Base-by-base conservation (phyloP, 2,797 vertebrate species). In the Luscinia luscinia region DNA sequence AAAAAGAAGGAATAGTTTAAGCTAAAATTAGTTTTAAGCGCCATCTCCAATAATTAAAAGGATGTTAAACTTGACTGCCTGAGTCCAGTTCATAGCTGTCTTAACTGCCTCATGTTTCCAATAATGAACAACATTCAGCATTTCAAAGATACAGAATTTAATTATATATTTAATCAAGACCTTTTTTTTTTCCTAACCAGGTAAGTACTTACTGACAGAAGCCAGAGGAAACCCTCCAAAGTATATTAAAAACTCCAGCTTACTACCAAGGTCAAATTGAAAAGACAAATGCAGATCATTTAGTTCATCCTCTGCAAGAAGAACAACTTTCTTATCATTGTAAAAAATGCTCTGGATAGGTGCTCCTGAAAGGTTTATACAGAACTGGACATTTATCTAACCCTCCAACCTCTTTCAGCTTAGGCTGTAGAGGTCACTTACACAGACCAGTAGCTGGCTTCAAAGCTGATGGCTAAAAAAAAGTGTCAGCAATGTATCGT, bases 401-500 rank as follows among this genome's bases (percentile, higher is more conserved):
- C 92, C 91, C 88, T 68, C 81, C 93, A 95, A 96, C 90, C 92
- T 93, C 61, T 86, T 83, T 86, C 28, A 18, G 46, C 27, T 63
- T 41, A 88, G 84, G 91, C 90, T 87, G 38, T 46, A 63, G 64
- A 92, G 93, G 95, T 97, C 93, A 94, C 82, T 94, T 89, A 62
- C 86, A 97, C 86, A 97, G 95, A 90, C 68, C 86, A 86, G 93
- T 96, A 94, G 79, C 86, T 97, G 75, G 84, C 96, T 97, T 97
- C 97, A 97, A 97, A 98, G 96, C 94, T 54, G 48, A 90, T 34
- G 24, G 66, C 46, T 84, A 62, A 57, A 88, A 94, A 48, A 48
- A 88, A 30, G 76, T 46, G 78, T 91, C 80, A 92, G 92, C 89
- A 87, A 91, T 34, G 72, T 57, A 86, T 89, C 91, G 67, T 87